Percentiles rank a stretch among this genome's conserved stretches.
These are phyloP conservation scores for Gymnorhina tibicen DNA, from an alignment of 2,113 vertebrate genomes.

Conservation along the genomic window DNA sequence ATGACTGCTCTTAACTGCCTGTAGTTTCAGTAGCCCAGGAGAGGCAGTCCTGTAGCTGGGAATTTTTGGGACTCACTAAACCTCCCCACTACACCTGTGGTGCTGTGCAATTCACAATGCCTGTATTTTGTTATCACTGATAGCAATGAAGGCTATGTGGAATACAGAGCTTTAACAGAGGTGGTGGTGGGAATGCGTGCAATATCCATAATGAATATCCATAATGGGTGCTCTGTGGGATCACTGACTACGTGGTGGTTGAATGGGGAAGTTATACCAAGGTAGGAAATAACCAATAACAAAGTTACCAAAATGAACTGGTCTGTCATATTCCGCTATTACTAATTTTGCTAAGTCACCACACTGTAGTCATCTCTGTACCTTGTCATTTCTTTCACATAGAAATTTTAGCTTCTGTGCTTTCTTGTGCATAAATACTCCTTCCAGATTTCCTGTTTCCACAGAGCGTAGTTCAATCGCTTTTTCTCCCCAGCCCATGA, in stretches of 20 bases:
- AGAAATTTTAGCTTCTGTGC: slow-evolving; percentile 96
- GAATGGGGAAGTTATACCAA: not conserved
- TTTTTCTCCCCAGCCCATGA: slow-evolving; percentile 97
- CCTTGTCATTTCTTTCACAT: slow-evolving; percentile 97
- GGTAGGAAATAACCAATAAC: not conserved
- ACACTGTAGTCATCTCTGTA: slow-evolving; percentile 33
- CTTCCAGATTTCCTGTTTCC: slow-evolving; percentile 86
- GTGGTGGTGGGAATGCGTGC: not conserved
- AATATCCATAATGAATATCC: not conserved
- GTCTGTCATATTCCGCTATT: not conserved
- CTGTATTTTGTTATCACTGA: not conserved
- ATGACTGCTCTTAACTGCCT: not conserved
- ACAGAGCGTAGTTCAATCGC: slow-evolving; percentile 90
- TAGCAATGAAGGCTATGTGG: not conserved
- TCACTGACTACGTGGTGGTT: not conserved
- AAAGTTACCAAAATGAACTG: not conserved
- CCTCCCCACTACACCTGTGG: not conserved
- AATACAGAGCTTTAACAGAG: not conserved
- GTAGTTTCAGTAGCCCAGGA: not conserved
- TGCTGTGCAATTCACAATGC: not conserved
- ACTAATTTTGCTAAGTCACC: not conserved
- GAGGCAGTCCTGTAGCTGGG: not conserved
- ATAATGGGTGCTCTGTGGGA: not conserved
- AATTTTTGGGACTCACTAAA: not conserved
- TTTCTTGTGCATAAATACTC: slow-evolving; percentile 94